Evolutionary conservation across 2,113 vertebrate genomes (phyloP), one percentile per base, ranked within the genome.

Genomic region (Oreamnos americanus): DNA sequence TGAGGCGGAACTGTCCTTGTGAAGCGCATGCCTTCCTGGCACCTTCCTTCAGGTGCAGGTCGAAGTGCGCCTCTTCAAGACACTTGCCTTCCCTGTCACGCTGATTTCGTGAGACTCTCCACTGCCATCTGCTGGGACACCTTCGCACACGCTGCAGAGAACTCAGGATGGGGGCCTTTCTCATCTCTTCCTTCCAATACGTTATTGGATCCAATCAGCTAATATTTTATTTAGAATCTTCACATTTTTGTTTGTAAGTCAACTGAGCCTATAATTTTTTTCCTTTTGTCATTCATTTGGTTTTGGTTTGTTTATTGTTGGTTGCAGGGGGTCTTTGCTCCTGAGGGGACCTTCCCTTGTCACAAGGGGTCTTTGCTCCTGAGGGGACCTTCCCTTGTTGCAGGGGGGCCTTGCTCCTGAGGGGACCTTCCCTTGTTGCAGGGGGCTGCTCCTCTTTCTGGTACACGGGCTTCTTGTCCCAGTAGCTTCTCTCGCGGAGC

Each of bases 401-500:
- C 36, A 13, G 12, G 1, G 11, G 19, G 36, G 7, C 71, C 10
- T 47, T 47, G 45, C 45, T 47, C 45, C 45, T 11, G 45, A 47
- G 45, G 45, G 45, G 9, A 47, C 62, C 15, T n/a, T n/a, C 62
- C n/a, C 64, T 36, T 3, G 33, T 5, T 36, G 33, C 64, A n/a
- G 17, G 11, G 21, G 36, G 23, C 36, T 14, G 12, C 36, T 39
- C 11, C 21, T 76, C 36, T 23, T 23, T 12, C 36, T 76, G 36
- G 11, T 0, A 1, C 11, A 4, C 0, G n/a, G 21, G 71, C 12
- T 76, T 39, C 36, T 43, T 14, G 71, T 43, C 2, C 0, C 36
- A 13, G 71, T 25, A 36, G 71, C 21, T 43, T 25, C 36, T 25
- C 71, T 7, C 4, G 36, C 0, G 10, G 36, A 43, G 36, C 21